Evolutionary conservation across 1,140 invertebrate genomes (phyloP), one percentile per base, ranked within the genome.

Genomic region (Drosophila setifemur): DNA sequence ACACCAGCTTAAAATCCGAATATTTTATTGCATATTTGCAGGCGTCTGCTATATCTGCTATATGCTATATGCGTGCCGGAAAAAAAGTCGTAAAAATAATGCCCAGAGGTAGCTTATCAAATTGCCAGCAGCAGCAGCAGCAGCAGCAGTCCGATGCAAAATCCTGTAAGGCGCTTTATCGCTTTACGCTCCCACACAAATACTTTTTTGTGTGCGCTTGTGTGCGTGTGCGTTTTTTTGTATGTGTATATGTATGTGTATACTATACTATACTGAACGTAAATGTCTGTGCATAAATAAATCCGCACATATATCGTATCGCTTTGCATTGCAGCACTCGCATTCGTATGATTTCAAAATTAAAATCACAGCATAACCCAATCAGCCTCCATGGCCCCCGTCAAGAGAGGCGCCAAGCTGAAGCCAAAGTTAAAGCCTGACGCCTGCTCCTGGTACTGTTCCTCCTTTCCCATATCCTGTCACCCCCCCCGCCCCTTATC

Each of bases 91-190:
- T 86, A 83, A 83, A 82, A 83, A 86, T 83, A 86, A 79, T 83
- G 79, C 81, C 81, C 55, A 72, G 58, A 86, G 74, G 76, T 71
- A 85, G 79, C 74, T 83, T 83, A 83, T 83, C 79, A 83, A 83
- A 83, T 83, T 74, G 74, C 81, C 73, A 83, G 75, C 79, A 64
- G 68, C 71, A 83, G 81, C 73, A 44, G 78, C 73, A 83, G 75
- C 79, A 64, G 68, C 71, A 83, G 81, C 73, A 44, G 78, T 72
- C 78, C 79, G 53, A 83, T 73, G 75, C 74, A 86, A 66, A 83
- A 83, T 83, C 79, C 79, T 79, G 81, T 83, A 86, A 83, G 79
- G 79, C 78, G 78, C 78, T 83, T 83, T 83, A 83, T 83, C 78
- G 78, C 54, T 78, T 85, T 77, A 43, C 74, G 64, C 57, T 42